These are phyloP conservation scores for Procavia capensis DNA, from an alignment of 2,113 vertebrate genomes.

Conservation along the genomic window DNA sequence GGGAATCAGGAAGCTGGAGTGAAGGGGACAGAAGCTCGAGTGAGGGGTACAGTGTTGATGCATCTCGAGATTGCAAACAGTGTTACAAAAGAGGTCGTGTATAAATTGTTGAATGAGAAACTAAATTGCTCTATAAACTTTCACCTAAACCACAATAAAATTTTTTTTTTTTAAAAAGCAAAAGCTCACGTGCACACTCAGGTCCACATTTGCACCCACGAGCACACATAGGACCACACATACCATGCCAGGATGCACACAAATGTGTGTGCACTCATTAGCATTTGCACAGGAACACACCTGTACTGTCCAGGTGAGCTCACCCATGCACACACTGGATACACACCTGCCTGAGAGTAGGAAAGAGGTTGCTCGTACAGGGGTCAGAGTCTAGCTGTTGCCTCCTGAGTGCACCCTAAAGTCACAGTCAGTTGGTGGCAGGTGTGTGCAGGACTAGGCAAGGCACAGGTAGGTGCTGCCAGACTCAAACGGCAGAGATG, in stretches of 20 bases:
- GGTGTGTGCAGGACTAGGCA: background rate
- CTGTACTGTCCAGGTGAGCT: background rate
- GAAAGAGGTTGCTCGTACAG: background rate
- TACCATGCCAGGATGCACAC: background rate
- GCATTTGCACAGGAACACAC: background rate
- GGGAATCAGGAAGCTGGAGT: no score
- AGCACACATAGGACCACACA: background rate
- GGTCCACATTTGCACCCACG: background rate
- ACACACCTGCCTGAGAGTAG: background rate
- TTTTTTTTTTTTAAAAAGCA: no score
- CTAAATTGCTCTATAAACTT: no score
- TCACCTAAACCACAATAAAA: no score
- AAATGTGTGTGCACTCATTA: rapidly evolving
- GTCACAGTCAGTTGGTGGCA: background rate
- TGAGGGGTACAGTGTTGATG: no score
- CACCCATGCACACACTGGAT: background rate
- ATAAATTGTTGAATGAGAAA: no score
- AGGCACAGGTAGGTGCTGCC: background rate
- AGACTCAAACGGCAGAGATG: background rate
- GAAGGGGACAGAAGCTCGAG: no score
- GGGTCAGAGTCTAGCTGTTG: background rate
- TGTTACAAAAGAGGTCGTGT: no score
- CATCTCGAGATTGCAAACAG: no score
- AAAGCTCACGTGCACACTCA: background rate
- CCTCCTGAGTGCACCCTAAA: background rate